Base-by-base conservation (phyloP, 1,140 invertebrate genomes). In the Diachasmimorpha longicaudata region DNA sequence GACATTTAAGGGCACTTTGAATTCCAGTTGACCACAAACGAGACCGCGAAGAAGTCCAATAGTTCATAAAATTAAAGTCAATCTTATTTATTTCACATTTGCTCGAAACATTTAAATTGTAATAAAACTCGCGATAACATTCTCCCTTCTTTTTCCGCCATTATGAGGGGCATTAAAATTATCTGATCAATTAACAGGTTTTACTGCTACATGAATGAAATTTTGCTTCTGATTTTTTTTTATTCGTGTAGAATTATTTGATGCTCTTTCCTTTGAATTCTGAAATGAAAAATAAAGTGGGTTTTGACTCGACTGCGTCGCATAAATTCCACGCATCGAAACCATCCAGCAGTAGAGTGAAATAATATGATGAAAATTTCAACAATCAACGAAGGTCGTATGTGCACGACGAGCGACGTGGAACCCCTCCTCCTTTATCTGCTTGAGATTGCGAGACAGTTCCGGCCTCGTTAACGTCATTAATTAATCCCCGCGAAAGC, bases 21-120 rank as follows among this genome's bases (percentile, higher is more conserved):
- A 71, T 48, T 70, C 67, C 66, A 16, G 23, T 70, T 72, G 44
- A 72, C 78, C 82, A 76, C 80, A 80, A 72, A 72, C 67, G 31
- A 75, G 39, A 46, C 72, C 48, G 48, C 48, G 14, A 52, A 19
- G 48, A 52, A 19, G 14, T 19, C 48, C 48, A 52, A 52, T 52
- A 52, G 48, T 52, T 52, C 48, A 52, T 52, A 52, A 52, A 52
- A 52, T 52, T 52, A 52, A 52, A 52, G 48, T n/a, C 48, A 52
- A 52, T 52, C 48, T 52, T 31, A 31, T 31, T 52, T 52, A 52
- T 52, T 52, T 52, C 48, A 19, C 48, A 52, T 52, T 52, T 16
- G 9, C 48, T 52, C 16, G 48, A 52, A 52, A 52, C 48, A 52
- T 52, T 52, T 14, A 52, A 52, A 52, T 52, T 52, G 48, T 52